Base-by-base conservation (phyloP, 2,797 vertebrate genomes). In the Aulostomus chinensis region DNA sequence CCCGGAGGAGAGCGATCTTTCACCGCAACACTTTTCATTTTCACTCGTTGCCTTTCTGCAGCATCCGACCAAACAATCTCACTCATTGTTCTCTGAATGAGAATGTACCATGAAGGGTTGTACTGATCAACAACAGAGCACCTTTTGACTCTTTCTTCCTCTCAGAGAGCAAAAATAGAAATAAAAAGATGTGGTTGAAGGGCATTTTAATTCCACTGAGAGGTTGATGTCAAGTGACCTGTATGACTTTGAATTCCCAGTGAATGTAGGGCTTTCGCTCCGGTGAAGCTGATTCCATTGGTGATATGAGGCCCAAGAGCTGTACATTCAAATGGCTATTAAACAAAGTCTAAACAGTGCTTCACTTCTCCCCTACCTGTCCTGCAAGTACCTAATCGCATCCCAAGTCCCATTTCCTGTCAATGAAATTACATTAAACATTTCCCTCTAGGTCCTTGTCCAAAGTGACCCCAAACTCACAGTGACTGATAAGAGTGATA, bases 351-450 rank as follows among this genome's bases (percentile, higher is more conserved):
- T 34, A 60, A 78, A 68, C 68, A 60, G 46, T 63, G 50, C 62
- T 73, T 68, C 64, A 56, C 64, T 50, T 67, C 60, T 66, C 41
- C 37, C 50, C 61, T 85, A 88, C 85, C 87, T 89, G 78, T 78
- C 74, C 76, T 54, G 55, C 66, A 62, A 81, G 73, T 70, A 77
- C 78, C 80, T 87, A 83, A 88, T 89, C 53, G 7, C 73, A 88
- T 85, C 69, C 69, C 45, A 73, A 80, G 79, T 78, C 80, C 84
- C 80, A 88, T 88, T 88, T 90, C 88, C 84, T 82, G 81, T 80
- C 78, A 85, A 81, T 86, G 84, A 86, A 89, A 91, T 91, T 84
- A 87, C 86, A 89, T 91, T 90, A 89, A 85, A 88, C 73, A 82
- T 88, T 74, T 89, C 86, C 68, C 85, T 84, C 74, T 80, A 83